Base-by-base conservation (phyloP, 2,888 invertebrate species). In the Philonicus albiceps region DNA sequence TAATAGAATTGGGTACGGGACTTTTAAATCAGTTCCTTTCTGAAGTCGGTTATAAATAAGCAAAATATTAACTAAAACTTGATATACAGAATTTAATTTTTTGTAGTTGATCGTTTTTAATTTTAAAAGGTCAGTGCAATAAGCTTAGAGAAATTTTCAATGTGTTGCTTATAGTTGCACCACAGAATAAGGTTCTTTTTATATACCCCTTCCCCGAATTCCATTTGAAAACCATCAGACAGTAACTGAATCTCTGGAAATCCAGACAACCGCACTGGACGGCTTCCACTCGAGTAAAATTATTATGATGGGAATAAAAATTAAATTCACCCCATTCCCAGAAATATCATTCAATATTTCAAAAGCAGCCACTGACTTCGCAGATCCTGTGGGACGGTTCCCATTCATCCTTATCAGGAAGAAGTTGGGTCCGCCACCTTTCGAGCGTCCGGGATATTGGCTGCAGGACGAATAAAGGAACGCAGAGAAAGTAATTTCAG, bases 401-500 rank as follows among this genome's bases (percentile, higher is more conserved):
- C 83, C 72, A 83, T 83, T 83, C 64, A 83, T 83, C 64, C 37
- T 83, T 83, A 83, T 83, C 83, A 64, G 40, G 83, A 64, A 83
- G 64, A 72, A 64, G 64, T 83, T 34, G 64, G 53, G 27, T 64
- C 22, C 83, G 72, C 83, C 55, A 83, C 72, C 55, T 83, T 83
- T 83, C 37, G 64, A 64, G 4, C 72, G 83, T n/a, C 27, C 83
- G 16, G 64, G 31, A 83, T 72, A 40, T 37, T 31, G 83, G 43
- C 43, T 83, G 64, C 83, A 83, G 40, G 31, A 83, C 64, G 83
- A 83, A 64, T 64, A 83, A 83, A 83, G 72, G 64, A 83, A 83
- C 64, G 83, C 40, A 72, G 37, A 87, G 81, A 89, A 89, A 88
- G 88, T 88, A 88, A 89, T 89, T 89, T 89, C 89, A 89, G 88